Evolutionary conservation across 2,888 invertebrate species (phyloP).

Genomic region (Campoletis raptor): DNA sequence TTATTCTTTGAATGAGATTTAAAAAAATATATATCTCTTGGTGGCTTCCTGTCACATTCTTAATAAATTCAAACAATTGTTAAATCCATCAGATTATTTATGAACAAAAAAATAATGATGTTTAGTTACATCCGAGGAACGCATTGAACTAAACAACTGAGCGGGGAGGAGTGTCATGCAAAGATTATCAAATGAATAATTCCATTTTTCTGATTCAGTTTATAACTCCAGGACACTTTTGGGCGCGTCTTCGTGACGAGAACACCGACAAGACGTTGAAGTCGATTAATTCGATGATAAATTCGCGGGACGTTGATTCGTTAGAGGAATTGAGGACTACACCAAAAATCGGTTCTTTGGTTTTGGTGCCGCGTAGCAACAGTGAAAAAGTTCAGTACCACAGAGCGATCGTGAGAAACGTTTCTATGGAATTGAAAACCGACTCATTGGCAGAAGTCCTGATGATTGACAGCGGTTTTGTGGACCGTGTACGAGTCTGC

Average conservation of each 20-base stretch:
- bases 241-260: slow-evolving; percentile 87
- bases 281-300: slow-evolving; percentile 82
- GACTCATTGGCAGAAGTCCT: slow-evolving; percentile 86
- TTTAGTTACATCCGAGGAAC: too few relatives aligned
- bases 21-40: neutral
- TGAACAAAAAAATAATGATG: neutral
- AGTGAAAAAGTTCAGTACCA: slow-evolving; percentile 79
- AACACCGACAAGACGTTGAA: slow-evolving; percentile 82
- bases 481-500: slow-evolving; percentile 85
- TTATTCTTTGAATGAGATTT: neutral
- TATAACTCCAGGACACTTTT: slow-evolving; percentile 89
- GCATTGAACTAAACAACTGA: too few relatives aligned
- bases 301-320: slow-evolving; percentile 66
- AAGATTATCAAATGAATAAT: neutral
- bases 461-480: slow-evolving; percentile 93
- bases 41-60: neutral
- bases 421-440: slow-evolving; percentile 65
- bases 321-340: slow-evolving; percentile 75
- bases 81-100: neutral
- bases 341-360: slow-evolving; percentile 85
- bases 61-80: neutral
- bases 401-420: slow-evolving; percentile 75
- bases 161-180: neutral
- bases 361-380: slow-evolving; percentile 87
- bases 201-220: slow-evolving; percentile 83